Conservation (phyloP, 2,888 invertebrate species). For the Biston betularia region DNA sequence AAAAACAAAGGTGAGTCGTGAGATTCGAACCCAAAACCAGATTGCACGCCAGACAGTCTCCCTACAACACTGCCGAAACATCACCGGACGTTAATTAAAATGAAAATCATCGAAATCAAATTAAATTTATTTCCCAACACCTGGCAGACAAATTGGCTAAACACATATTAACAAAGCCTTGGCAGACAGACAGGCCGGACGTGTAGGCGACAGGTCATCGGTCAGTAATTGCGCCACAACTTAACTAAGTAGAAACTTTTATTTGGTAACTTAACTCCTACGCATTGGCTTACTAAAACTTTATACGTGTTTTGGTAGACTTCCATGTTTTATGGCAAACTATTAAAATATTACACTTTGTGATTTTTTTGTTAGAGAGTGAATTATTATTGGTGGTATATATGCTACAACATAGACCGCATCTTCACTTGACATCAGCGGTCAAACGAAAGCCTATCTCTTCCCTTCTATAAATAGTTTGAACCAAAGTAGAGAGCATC, state of each 20-base stretch:
- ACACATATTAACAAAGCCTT: slow-evolving; percentile 9
- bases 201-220: slow-evolving; percentile 32
- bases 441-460: no score
- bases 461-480: no score
- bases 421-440: no score
- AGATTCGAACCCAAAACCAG: no score
- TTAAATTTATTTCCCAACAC: slow-evolving; percentile 11
- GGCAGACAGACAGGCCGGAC: slow-evolving; percentile 30
- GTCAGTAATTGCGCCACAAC: slow-evolving; percentile 24
- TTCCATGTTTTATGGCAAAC: neutral
- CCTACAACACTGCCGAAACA: no score
- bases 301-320: neutral
- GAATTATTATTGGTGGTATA: no score
- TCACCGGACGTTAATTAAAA: neutral
- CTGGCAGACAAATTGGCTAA: slow-evolving; percentile 6
- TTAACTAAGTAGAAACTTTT: slow-evolving; percentile 4
- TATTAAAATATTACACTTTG: no score
- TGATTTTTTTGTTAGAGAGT: no score
- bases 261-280: slow-evolving; percentile 34
- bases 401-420: no score
- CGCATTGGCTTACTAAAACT: slow-evolving; percentile 8
- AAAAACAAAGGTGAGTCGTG: no score
- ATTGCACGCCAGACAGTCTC: no score
- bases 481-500: no score
- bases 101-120: neutral